Conservation (phyloP, 37 sponge, comb jelly and placozoan genomes). For the Beroe ovata region DNA sequence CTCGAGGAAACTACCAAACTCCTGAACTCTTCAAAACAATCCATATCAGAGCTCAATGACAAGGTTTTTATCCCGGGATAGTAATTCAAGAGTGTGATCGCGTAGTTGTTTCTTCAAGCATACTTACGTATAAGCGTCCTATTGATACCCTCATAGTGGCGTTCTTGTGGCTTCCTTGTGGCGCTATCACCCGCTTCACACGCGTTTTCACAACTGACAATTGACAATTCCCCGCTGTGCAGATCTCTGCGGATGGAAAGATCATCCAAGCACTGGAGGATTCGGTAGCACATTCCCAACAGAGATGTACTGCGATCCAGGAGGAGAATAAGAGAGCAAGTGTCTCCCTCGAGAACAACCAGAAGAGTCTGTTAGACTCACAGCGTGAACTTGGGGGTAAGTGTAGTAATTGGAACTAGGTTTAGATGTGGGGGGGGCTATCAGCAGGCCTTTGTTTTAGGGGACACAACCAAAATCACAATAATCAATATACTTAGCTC, state of each 20-base stretch:
- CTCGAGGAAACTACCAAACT: conserved; percentile 31
- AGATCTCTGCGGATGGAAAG: conserved; percentile 26
- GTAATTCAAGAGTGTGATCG: no score
- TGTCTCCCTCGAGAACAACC: neutral
- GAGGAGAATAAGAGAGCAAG: conserved; percentile 19
- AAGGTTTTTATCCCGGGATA: conserved; percentile 21
- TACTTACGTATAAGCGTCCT: neutral
- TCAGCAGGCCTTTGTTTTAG: no score
- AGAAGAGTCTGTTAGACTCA: conserved; percentile 11
- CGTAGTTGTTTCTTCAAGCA: neutral
- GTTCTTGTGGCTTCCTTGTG: no score
- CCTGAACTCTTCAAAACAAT: neutral
- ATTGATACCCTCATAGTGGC: no score
- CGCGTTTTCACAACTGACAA: no score
- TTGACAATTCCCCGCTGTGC: no score
- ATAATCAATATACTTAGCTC: no score
- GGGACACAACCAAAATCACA: no score
- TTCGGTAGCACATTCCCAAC: conserved; percentile 19
- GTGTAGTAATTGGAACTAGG: no score
- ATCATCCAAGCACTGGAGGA: conserved; percentile 32
- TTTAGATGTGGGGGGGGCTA: no score
- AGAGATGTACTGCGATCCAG: conserved; percentile 28
- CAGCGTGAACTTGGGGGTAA: conserved; percentile 54
- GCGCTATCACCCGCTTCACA: no score
- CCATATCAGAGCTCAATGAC: conserved; percentile 27